Evolutionary conservation across 2,888 invertebrate genomes (phyloP).

Genomic region (Rhagium mordax): DNA sequence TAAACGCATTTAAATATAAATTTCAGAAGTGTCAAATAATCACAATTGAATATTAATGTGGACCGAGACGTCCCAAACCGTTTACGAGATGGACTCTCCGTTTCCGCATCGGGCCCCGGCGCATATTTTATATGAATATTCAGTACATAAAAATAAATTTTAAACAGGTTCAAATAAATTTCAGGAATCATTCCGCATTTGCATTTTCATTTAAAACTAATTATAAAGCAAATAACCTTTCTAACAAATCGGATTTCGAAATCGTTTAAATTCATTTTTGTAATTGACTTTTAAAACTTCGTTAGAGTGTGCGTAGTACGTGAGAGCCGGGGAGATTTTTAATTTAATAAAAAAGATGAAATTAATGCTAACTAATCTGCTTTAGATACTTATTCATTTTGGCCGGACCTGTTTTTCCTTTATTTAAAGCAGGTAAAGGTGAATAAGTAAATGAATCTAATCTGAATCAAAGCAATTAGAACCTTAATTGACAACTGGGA

Average conservation of each 20-base stretch:
- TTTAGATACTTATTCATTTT: neutral
- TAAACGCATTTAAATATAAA: neutral
- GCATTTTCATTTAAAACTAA: conserved; percentile 20
- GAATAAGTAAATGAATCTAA: too few species aligned
- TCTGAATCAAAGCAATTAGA: too few species aligned
- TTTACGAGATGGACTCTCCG: too few species aligned
- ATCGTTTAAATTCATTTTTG: conserved; percentile 31
- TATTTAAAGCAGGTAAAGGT: neutral
- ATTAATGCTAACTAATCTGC: conserved; percentile 8
- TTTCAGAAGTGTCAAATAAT: neutral
- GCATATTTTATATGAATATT: conserved; percentile 11
- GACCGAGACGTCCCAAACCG: too few species aligned
- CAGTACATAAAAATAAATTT: conserved; percentile 12
- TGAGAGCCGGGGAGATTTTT: neutral
- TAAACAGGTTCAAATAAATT: conserved; percentile 18
- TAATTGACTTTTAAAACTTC: conserved; percentile 28
- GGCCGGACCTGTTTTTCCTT: neutral
- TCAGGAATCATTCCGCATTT: conserved; percentile 6
- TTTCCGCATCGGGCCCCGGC: too few species aligned
- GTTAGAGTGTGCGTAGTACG: neutral
- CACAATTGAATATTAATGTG: neutral
- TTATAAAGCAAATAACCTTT: conserved; percentile 25
- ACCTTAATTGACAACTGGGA: too few species aligned
- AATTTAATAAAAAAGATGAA: conserved; percentile 15
- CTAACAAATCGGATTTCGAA: conserved; percentile 17